Evolutionary conservation across 2,113 vertebrate genomes (phyloP), one percentile per base, ranked within the genome.

Genomic region (Hippotragus niger): DNA sequence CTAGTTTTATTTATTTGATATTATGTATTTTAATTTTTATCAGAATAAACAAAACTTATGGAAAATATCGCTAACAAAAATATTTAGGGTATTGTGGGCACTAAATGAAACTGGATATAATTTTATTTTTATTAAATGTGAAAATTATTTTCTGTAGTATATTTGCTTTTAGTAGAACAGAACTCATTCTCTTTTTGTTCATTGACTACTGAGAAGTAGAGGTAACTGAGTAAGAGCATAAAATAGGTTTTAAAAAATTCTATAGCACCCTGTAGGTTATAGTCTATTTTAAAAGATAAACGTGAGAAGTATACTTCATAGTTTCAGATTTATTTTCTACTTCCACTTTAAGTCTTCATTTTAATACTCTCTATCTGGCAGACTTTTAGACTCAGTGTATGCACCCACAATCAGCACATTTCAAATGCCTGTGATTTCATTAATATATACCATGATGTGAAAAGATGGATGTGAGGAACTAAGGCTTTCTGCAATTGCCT

Each of bases 91-190:
- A 60, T 5, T 86, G 36, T 62, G 16, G 25, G 4, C 16, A 88
- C 23, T 45, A 90, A 29, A 36, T 19, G 36, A 53, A 36, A 94
- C 0, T 47, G 21, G 7, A 15, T 47, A 89, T 71, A 67, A 83
- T 9, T 96, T 90, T 93, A 84, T 86, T 95, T 94, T 86, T 85
- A 86, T 89, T 96, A 92, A 90, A 89, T 60, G 53, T 88, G 29
- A 92, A 94, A 71, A 74, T 84, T 90, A 85, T 55, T 91, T 80
- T 80, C 19, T 76, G 15, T 50, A 64, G 62, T 58, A 88, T n/a
- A 90, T 53, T 81, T 90, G 55, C 50, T 90, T 43, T 90, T 80
- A 50, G 80, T 3, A 88, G 43, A 94, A 47, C 13, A 93, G 47
- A 50, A 67, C 6, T 67, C 55, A 62, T 88, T 88, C 47, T 94